phyloP scores from a whole-genome alignment of 2,888 invertebrate species.

The Balanococcus diminutus region DNA sequence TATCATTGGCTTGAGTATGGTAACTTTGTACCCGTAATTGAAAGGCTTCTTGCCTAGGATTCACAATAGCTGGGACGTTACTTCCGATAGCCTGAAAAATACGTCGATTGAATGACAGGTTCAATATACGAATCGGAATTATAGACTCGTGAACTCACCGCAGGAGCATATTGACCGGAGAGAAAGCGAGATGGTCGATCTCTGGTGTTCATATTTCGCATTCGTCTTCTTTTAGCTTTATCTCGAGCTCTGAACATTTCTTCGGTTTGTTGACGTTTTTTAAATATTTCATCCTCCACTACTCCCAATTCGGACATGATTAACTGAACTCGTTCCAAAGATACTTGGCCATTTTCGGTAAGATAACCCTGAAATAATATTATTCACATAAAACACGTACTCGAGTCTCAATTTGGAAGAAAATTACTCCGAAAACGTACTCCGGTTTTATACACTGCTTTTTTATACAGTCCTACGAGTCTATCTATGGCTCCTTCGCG shows the following conservation, averaged over 20 bases:
- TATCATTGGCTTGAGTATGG: constrained; percentile 56
- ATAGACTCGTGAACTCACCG: constrained; percentile 62
- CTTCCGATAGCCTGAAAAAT: constrained; percentile 63
- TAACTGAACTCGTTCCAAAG: constrained; percentile 89
- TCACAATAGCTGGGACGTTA: constrained; percentile 65
- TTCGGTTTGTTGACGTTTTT: constrained; percentile 86
- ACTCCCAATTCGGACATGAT: constrained; percentile 93
- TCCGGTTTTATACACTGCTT: constrained; percentile 90
- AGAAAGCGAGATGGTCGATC: constrained; percentile 73
- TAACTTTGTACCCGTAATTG: constrained; percentile 68
- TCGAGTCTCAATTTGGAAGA: not conserved
- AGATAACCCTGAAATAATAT: constrained; percentile 94
- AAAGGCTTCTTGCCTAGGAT: constrained; percentile 78
- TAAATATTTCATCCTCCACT: constrained; percentile 97
- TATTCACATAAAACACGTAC: not conserved
- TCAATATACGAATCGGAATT: not conserved
- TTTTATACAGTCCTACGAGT: constrained; percentile 90
- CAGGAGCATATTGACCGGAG: constrained; percentile 80
- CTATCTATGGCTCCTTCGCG: constrained; percentile 95
- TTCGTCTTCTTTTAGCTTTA: constrained; percentile 71
- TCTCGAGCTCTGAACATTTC: constrained; percentile 78
- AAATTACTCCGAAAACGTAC: constrained; percentile 62
- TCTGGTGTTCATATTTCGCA: constrained; percentile 63
- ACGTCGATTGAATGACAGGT: not conserved
- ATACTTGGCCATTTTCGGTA: constrained; percentile 92